Conservation (phyloP, 2,797 vertebrate species). For the Micropoecilia bifurca region DNA sequence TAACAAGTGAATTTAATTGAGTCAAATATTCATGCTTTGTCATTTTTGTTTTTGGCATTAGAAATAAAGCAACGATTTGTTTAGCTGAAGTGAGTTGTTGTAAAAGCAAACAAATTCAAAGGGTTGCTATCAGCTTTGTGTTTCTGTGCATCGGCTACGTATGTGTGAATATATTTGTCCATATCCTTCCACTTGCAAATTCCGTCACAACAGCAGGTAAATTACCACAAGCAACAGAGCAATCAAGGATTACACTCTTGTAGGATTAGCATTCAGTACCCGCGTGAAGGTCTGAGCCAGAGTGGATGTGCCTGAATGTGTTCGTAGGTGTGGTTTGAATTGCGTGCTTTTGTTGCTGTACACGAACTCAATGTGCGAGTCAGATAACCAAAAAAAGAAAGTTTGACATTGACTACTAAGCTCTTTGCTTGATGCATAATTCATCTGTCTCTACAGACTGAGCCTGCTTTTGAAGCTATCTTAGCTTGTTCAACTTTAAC, state of each 20-base stretch:
- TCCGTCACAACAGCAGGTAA: conserved; percentile 74
- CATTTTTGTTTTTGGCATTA: background rate
- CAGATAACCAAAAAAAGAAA: conserved; percentile 58
- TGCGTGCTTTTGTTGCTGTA: conserved; percentile 56
- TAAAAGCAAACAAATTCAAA: background rate
- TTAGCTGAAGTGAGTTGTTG: background rate
- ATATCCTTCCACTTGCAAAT: conserved; percentile 46
- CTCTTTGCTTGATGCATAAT: conserved; percentile 70
- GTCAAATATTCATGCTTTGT: background rate
- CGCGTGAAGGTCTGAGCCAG: conserved; percentile 29
- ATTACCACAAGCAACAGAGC: conserved; percentile 74
- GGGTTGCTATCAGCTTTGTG: background rate
- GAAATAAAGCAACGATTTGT: background rate
- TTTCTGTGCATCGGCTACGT: background rate
- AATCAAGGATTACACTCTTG: conserved; percentile 77
- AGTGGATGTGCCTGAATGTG: conserved; percentile 21
- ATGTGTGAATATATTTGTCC: conserved; percentile 16
- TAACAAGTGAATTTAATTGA: background rate
- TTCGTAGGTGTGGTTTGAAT: conserved; percentile 31
- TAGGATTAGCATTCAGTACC: conserved; percentile 70
- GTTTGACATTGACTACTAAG: conserved; percentile 68
- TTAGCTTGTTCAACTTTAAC: conserved; percentile 42
- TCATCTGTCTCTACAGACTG: conserved; percentile 56
- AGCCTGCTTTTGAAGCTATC: conserved; percentile 59
- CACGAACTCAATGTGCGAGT: conserved; percentile 55